These are phyloP conservation scores for Arctia plantaginis DNA, from an alignment of 2,888 invertebrate species.

Conservation along the genomic window DNA sequence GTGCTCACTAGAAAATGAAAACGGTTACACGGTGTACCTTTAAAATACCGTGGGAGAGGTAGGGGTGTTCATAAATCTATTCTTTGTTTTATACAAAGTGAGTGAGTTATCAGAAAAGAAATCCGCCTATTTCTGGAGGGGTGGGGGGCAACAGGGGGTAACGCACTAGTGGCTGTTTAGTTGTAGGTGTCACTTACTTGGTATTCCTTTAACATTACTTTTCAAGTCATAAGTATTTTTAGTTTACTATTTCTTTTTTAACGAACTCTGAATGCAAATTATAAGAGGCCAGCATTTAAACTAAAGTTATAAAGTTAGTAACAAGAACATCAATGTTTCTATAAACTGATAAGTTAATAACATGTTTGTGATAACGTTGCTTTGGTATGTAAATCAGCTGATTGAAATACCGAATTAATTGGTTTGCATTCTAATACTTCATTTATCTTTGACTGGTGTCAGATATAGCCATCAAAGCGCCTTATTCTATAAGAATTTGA, in stretches of 20 bases:
- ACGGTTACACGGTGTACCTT: too few species aligned
- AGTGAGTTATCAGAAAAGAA: too few species aligned
- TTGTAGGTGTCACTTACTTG: too few species aligned
- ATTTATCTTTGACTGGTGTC: slow-evolving; percentile 39
- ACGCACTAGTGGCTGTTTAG: too few species aligned
- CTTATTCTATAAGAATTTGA: too few species aligned
- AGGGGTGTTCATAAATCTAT: too few species aligned
- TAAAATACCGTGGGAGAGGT: too few species aligned
- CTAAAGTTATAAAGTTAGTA: slow-evolving; percentile 1
- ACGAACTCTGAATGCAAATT: not conserved
- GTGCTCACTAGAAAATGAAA: not conserved
- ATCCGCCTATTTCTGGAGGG: too few species aligned
- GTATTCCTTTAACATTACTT: too few species aligned
- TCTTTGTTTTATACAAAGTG: too few species aligned
- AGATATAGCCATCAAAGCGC: slow-evolving; percentile 8
- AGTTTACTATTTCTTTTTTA: too few species aligned
- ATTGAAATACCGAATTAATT: slow-evolving; percentile 46
- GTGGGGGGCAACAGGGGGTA: too few species aligned
- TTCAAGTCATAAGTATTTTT: not conserved
- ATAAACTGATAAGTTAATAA: slow-evolving; percentile 23
- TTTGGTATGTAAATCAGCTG: slow-evolving; percentile 48
- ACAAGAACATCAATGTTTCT: slow-evolving; percentile 9
- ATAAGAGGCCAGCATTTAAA: not conserved
- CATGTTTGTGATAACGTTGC: slow-evolving; percentile 36
- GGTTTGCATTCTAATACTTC: slow-evolving; percentile 48